Evolutionary conservation across 2,888 invertebrate genomes (phyloP).

Genomic region (Andrena camellia): DNA sequence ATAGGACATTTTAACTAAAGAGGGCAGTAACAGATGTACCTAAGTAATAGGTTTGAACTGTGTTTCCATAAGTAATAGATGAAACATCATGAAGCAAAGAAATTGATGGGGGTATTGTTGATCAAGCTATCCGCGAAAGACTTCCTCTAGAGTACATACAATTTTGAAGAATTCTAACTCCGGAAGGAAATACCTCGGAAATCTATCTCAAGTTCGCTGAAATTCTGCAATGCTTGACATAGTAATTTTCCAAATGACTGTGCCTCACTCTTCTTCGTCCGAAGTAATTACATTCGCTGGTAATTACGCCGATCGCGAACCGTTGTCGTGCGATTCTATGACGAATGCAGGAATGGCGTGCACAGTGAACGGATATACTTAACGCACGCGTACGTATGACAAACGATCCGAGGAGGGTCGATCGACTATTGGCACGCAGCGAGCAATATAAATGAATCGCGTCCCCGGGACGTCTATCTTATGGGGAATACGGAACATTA

Average conservation of each 20-base stretch:
- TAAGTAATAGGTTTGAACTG: too few species aligned
- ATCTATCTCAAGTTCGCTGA: neutral
- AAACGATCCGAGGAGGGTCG: conserved; percentile 79
- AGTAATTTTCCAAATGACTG: conserved; percentile 22
- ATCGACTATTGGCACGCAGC: conserved; percentile 82
- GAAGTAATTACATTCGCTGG: conserved; percentile 50
- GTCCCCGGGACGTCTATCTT: conserved; percentile 81
- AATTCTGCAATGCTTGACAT: conserved; percentile 1
- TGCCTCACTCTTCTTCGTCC: conserved; percentile 18
- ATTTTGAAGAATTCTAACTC: neutral
- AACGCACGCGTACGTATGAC: conserved; percentile 72
- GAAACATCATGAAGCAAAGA: too few species aligned
- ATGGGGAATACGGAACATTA: conserved; percentile 83
- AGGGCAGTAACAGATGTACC: too few species aligned
- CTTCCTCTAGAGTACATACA: neutral
- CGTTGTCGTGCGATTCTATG: conserved; percentile 57
- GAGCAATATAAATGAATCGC: conserved; percentile 83
- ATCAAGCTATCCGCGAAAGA: neutral
- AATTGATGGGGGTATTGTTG: too few species aligned
- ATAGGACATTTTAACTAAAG: too few species aligned
- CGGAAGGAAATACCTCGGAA: neutral
- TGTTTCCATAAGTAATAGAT: too few species aligned
- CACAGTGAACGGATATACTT: conserved; percentile 23
- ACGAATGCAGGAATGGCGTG: conserved; percentile 71
- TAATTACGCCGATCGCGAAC: conserved; percentile 49